These are phyloP conservation scores for Onthophagus sagittarius DNA, from an alignment of 2,888 invertebrate genomes.

Conservation along the genomic window DNA sequence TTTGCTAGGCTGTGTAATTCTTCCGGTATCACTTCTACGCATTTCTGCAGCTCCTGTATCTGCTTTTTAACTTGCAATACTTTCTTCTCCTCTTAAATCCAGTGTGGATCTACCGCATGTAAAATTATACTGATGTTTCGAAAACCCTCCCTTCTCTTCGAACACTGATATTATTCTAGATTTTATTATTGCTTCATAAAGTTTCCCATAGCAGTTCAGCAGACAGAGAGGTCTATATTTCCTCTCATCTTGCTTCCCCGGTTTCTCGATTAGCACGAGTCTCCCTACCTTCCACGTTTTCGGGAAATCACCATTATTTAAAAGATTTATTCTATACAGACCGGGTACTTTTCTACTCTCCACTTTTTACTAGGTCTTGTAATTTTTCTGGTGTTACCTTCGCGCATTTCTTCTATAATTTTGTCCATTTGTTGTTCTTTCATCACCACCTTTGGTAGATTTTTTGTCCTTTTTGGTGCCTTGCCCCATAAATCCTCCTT, in stretches of 20 bases:
- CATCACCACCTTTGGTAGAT: too few species aligned
- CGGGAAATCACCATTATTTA: neutral
- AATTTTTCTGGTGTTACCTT: too few species aligned
- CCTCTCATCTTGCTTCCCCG: conserved; percentile 23
- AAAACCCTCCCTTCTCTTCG: conserved; percentile 17
- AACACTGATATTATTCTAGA: conserved; percentile 27
- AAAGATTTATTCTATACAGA: neutral
- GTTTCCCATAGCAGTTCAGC: conserved; percentile 29
- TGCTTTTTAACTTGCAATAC: neutral
- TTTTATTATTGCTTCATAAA: conserved; percentile 32
- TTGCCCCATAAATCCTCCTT: neutral
- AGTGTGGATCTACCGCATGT: conserved; percentile 26
- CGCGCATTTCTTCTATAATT: too few species aligned
- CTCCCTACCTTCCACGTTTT: conserved; percentile 21
- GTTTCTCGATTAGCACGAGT: conserved; percentile 14
- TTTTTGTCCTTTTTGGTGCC: neutral
- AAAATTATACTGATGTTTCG: conserved; percentile 28
- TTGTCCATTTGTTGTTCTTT: neutral
- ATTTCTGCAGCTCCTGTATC: too few species aligned
- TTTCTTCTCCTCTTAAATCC: neutral
- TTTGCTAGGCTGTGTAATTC: too few species aligned
- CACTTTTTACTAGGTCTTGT: neutral
- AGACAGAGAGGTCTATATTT: conserved; percentile 32
- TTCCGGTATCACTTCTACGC: neutral
- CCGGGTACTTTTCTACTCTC: neutral